Conservation (phyloP, 1,140 invertebrate species). For the Papilio glaucus region DNA sequence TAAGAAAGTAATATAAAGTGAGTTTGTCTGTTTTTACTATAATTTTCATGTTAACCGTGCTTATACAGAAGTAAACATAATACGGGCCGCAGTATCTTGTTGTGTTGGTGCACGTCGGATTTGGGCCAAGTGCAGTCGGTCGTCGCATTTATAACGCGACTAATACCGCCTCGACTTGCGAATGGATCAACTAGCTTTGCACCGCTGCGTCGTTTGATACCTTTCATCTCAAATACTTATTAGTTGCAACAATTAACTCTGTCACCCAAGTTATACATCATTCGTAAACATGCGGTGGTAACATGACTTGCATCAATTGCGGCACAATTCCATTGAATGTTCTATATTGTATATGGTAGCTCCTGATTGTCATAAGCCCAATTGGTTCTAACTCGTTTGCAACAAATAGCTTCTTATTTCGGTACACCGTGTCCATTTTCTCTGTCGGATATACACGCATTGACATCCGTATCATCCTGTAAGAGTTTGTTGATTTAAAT, state of each 20-base stretch:
- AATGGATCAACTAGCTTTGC: constrained; percentile 9
- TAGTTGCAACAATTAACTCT: background rate
- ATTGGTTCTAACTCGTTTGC: no score
- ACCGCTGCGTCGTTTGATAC: background rate
- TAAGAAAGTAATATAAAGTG: background rate
- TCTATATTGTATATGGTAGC: no score
- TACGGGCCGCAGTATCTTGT: constrained; percentile 54
- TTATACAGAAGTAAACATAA: background rate
- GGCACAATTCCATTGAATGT: no score
- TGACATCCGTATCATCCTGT: no score
- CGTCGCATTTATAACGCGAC: constrained; percentile 36
- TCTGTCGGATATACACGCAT: no score
- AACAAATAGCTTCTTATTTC: no score
- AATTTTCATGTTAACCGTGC: constrained; percentile 8
- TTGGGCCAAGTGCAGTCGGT: constrained; percentile 68
- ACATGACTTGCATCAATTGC: background rate
- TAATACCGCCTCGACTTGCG: constrained; percentile 7
- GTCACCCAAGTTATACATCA: background rate
- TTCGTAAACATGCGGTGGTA: background rate
- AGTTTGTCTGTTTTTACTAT: background rate
- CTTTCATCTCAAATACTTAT: background rate
- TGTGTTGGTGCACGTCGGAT: constrained; percentile 64
- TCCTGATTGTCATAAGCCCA: no score
- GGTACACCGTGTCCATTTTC: no score
- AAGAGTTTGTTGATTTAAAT: no score